phyloP scores from a whole-genome alignment of 2,888 invertebrate genomes.

The Drosophila cognata region DNA sequence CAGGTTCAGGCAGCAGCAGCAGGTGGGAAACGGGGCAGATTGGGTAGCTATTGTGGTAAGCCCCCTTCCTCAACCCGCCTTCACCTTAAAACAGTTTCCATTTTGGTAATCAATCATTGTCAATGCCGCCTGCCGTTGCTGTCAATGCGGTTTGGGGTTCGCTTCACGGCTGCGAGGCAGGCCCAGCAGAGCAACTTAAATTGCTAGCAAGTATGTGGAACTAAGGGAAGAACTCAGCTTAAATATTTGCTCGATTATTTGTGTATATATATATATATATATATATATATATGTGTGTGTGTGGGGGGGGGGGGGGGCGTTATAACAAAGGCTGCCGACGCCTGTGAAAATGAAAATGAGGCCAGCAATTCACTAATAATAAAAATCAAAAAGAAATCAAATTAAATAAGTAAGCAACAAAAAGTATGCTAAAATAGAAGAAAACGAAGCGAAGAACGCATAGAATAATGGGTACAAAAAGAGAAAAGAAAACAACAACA shows the following conservation, averaged over 20 bases:
- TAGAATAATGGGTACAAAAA: conserved; percentile 21
- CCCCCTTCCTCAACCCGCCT: conserved; percentile 1
- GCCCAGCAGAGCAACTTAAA: conserved; percentile 58
- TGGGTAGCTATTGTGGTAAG: conserved; percentile 56
- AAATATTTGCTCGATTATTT: conserved; percentile 34
- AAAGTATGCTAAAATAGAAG: conserved; percentile 43
- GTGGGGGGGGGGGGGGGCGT: neutral
- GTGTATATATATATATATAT: neutral
- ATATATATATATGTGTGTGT: neutral
- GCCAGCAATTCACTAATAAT: conserved; percentile 64
- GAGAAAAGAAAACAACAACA: conserved; percentile 27
- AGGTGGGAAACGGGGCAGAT: conserved; percentile 20
- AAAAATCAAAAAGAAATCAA: conserved; percentile 80
- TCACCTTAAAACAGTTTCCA: conserved; percentile 58
- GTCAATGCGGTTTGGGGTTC: conserved; percentile 74
- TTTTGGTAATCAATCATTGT: conserved; percentile 82
- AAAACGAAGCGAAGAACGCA: conserved; percentile 23
- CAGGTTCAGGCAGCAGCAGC: conserved; percentile 34
- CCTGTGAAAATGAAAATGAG: conserved; percentile 45
- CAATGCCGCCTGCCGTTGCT: conserved; percentile 71
- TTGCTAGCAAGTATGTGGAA: conserved; percentile 39
- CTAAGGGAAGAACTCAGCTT: conserved; percentile 13
- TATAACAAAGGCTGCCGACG: conserved; percentile 34
- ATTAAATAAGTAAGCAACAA: conserved; percentile 73
- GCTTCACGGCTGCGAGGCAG: conserved; percentile 12